Evolutionary conservation across 2,797 vertebrate species (phyloP).

Genomic region (Gephyroberyx darwinii): DNA sequence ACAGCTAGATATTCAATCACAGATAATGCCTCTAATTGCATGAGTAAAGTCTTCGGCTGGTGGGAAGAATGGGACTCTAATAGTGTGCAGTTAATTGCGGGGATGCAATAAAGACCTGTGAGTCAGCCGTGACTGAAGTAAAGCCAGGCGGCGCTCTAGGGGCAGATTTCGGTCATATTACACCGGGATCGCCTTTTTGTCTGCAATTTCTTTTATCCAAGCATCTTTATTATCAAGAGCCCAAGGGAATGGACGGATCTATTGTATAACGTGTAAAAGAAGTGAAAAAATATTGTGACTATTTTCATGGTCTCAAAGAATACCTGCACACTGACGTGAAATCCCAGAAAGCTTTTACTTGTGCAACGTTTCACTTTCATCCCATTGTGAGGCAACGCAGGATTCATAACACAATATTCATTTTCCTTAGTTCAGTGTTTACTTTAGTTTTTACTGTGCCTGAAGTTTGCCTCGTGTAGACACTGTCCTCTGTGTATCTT

Average conservation of each 20-base stretch:
- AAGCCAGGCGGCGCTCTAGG: constrained; percentile 4
- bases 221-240: too few species aligned
- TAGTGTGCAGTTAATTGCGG: constrained; percentile 6
- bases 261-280: background rate
- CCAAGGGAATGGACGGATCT: background rate
- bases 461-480: constrained; percentile 18
- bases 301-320: too few species aligned
- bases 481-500: background rate
- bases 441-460: background rate
- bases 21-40: constrained; percentile 32
- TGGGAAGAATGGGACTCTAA: constrained; percentile 25
- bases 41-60: constrained; percentile 4
- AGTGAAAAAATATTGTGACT: too few species aligned
- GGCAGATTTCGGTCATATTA: constrained; percentile 3
- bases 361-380: too few species aligned
- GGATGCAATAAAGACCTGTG: constrained; percentile 17
- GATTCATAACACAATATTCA: too few species aligned
- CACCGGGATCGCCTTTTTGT: background rate
- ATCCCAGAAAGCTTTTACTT: too few species aligned
- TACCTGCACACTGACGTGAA: too few species aligned
- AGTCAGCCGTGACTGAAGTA: constrained; percentile 22
- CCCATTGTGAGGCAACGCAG: too few species aligned
- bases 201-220: background rate
- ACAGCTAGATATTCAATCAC: constrained; percentile 30
- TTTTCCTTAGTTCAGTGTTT: background rate